These are phyloP conservation scores for Cavia aperea DNA, from an alignment of 2,113 vertebrate species.

Conservation along the genomic window DNA sequence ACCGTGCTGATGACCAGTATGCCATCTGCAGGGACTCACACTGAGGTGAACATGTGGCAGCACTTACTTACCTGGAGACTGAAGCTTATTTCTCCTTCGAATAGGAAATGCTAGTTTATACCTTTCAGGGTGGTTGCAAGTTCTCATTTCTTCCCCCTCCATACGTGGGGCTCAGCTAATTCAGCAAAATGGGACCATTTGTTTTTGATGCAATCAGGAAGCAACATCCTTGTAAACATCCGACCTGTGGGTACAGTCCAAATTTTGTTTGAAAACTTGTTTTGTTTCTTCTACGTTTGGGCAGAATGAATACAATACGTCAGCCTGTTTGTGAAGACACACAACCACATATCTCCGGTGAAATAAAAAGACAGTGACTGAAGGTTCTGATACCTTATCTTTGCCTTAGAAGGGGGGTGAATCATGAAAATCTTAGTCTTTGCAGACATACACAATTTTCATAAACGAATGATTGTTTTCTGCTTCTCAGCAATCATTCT, in stretches of 20 bases:
- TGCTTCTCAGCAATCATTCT: neutral
- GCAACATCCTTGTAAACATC: conserved; percentile 18
- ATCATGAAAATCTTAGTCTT: neutral
- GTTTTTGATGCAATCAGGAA: conserved; percentile 26
- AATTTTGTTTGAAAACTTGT: neutral
- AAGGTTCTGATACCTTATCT: fast-evolving
- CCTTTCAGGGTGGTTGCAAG: neutral
- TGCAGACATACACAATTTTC: no score
- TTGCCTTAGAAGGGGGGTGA: fast-evolving
- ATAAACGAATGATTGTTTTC: neutral
- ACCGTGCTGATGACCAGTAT: fast-evolving
- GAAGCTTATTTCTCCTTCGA: neutral
- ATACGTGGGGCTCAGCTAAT: fast-evolving
- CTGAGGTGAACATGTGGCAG: fast-evolving
- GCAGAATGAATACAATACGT: neutral
- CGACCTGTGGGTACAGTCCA: neutral
- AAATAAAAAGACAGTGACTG: fast-evolving
- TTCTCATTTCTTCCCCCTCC: neutral
- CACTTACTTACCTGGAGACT: neutral
- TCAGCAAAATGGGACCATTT: neutral
- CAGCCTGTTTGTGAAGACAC: neutral
- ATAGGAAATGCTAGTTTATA: neutral
- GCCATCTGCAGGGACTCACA: fast-evolving
- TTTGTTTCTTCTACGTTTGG: neutral
- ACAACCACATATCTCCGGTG: neutral